phyloP scores from a whole-genome alignment of 1,140 invertebrate species.

The Anastrepha ludens region DNA sequence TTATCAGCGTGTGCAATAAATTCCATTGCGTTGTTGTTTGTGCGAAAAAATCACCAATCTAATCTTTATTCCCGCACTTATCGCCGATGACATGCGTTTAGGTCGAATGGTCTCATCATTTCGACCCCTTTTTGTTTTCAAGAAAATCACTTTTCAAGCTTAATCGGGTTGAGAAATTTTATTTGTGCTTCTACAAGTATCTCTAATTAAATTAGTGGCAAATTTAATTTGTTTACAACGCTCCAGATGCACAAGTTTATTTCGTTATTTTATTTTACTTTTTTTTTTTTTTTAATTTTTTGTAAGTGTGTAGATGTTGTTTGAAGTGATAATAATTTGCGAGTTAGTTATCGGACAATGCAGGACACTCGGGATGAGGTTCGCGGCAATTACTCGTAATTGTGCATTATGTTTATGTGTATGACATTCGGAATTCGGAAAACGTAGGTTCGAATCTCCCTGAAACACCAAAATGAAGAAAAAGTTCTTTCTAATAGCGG shows the following conservation, averaged over 20 bases:
- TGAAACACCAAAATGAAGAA: too few species aligned
- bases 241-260: conserved; percentile 23
- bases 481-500: too few species aligned
- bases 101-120: conserved; percentile 17
- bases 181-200: not conserved
- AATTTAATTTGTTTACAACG: conserved; percentile 18
- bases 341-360: not conserved
- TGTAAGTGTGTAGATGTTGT: not conserved
- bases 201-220: not conserved
- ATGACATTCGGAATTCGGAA: too few species aligned
- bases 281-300: not conserved
- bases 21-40: conserved; percentile 26
- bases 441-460: too few species aligned
- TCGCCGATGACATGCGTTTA: conserved; percentile 9
- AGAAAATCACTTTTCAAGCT: not conserved
- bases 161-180: not conserved
- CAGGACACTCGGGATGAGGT: too few species aligned
- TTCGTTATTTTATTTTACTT: not conserved
- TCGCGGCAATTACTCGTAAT: too few species aligned
- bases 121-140: not conserved
- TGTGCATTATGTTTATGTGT: too few species aligned
- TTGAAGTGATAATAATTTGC: not conserved
- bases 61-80: not conserved
- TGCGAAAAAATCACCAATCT: conserved; percentile 25
- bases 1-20: too few species aligned